Evolutionary conservation across 2,888 invertebrate genomes (phyloP).

Genomic region (Stenurella melanura): DNA sequence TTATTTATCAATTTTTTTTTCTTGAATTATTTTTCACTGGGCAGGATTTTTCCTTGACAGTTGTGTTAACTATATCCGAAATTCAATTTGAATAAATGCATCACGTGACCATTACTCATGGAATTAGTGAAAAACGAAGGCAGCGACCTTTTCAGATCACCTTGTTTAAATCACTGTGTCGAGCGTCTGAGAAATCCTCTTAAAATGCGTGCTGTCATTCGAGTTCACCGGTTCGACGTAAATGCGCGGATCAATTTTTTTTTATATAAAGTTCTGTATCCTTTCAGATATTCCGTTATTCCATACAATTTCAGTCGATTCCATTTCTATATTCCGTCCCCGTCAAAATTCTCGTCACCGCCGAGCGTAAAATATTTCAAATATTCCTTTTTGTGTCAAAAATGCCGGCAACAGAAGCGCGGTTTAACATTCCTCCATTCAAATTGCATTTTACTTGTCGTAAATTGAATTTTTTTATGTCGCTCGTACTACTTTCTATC

Average conservation of each 20-base stretch:
- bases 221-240: constrained; percentile 22
- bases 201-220: not conserved
- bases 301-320: constrained; percentile 40
- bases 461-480: constrained; percentile 27
- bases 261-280: constrained; percentile 13
- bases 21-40: too few relatives aligned
- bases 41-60: too few relatives aligned
- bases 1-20: too few relatives aligned
- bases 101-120: too few relatives aligned
- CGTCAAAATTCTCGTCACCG: constrained; percentile 45
- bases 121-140: too few relatives aligned
- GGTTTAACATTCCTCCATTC: constrained; percentile 28
- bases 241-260: constrained; percentile 15
- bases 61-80: too few relatives aligned
- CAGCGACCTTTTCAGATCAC: too few relatives aligned
- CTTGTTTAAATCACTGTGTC: too few relatives aligned
- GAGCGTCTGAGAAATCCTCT: not conserved
- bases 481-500: constrained; percentile 15
- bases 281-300: constrained; percentile 2
- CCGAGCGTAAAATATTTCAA: constrained; percentile 46
- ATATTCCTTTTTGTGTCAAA: constrained; percentile 46
- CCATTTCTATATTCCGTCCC: constrained; percentile 44
- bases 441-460: constrained; percentile 28
- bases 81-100: too few relatives aligned
- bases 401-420: constrained; percentile 36